Evolutionary conservation across 2,797 vertebrate species (phyloP).

Genomic region (Tolypeutes matacus): DNA sequence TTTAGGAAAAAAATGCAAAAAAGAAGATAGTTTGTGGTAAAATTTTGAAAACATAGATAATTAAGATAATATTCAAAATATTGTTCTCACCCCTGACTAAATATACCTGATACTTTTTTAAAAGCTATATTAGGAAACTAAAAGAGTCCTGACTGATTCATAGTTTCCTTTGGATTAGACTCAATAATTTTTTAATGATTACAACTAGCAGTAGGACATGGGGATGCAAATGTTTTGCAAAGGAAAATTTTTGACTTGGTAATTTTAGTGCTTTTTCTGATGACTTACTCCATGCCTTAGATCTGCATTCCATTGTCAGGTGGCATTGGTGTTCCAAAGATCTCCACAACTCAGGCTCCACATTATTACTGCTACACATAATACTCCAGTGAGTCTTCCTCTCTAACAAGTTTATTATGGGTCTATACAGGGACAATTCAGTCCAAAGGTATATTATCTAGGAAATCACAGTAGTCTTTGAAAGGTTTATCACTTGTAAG

Average conservation of each 20-base stretch:
- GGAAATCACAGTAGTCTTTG: background rate
- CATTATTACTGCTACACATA: background rate
- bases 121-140: background rate
- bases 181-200: background rate
- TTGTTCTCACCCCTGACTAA: background rate
- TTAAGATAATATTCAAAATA: background rate
- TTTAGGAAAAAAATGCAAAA: background rate
- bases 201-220: background rate
- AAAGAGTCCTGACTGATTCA: background rate
- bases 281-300: background rate
- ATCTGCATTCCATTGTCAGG: background rate
- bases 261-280: background rate
- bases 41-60: background rate
- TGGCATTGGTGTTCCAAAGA: background rate
- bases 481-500: background rate
- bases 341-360: background rate
- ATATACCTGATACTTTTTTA: background rate
- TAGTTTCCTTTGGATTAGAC: background rate
- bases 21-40: background rate
- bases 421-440: background rate
- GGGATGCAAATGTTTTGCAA: background rate
- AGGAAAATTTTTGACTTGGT: background rate
- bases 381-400: background rate
- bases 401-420: background rate
- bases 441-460: background rate